phyloP scores from a whole-genome alignment of 2,888 invertebrate genomes.

The Ennomos fuscantarius region DNA sequence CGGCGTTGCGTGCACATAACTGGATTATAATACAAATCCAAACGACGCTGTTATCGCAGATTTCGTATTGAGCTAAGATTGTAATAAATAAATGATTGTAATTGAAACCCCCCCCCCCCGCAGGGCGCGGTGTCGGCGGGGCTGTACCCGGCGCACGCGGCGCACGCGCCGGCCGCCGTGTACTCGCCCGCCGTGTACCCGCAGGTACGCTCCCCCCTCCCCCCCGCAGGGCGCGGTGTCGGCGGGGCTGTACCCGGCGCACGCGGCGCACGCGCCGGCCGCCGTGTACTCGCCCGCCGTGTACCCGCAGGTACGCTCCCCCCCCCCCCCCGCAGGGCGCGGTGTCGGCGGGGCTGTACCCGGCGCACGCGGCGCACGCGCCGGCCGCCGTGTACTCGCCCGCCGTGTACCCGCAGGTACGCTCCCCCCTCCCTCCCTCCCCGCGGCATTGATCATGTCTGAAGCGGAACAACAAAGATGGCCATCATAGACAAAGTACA shows the following conservation, averaged over 20 bases:
- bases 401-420: constrained; percentile 71
- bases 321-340: too few species aligned
- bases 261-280: constrained; percentile 67
- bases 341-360: constrained; percentile 55
- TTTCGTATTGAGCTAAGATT: too few species aligned
- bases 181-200: constrained; percentile 72
- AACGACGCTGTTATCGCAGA: too few species aligned
- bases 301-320: constrained; percentile 68
- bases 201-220: constrained; percentile 65
- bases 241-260: constrained; percentile 64
- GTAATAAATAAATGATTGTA: too few species aligned
- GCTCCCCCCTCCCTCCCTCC: too few species aligned
- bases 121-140: constrained; percentile 36
- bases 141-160: constrained; percentile 67
- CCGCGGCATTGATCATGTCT: too few species aligned
- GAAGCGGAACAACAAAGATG: too few species aligned
- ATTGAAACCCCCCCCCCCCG: too few species aligned
- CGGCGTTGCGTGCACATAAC: too few species aligned
- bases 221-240: constrained; percentile 8
- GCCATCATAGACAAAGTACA: too few species aligned
- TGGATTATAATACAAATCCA: too few species aligned
- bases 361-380: constrained; percentile 66
- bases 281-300: constrained; percentile 71
- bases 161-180: constrained; percentile 68
- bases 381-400: constrained; percentile 71